Base-by-base conservation (phyloP, 2,888 invertebrate species). In the Halictus quadricinctus region DNA sequence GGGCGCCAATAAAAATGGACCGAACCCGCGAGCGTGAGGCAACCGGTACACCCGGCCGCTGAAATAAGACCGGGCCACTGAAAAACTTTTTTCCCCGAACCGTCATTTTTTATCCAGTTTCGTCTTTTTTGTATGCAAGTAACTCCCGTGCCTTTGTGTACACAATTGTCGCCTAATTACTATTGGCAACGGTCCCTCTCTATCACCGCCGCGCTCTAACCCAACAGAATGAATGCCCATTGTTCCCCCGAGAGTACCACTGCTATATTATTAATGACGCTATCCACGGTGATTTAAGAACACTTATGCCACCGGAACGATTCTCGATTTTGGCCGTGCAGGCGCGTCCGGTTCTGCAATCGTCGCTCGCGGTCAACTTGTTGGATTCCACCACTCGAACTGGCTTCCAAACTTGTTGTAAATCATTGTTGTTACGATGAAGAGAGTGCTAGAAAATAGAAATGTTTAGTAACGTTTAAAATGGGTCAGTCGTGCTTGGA, bases 1-100 rank as follows among this genome's bases (percentile, higher is more conserved):
- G 48, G 79, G 72, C 87, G 89, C 89, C 89, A 89, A 89, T 89
- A 87, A 89, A 89, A 88, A 88, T 87, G 72, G 72, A 69, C 54
- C 41, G 86, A 78, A 81, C 66, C 70, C 3, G 70, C 29, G 77
- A 76, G 46, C 76, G 78, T 13, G 74, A 80, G 72, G 48, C 50
- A 80, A 74, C 48, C 64, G 54, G 54, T n/a, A 48, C 66, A 46
- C 46, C 36, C 70, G 54, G 36, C n/a, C 21, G n/a, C 21, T 76
- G 84, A 83, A 84, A 89, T 86, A 81, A 83, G 80, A 58, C 74
- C 46, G 73, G 25, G 79, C 76, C 77, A 69, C 80, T 85, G 72
- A 87, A 85, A 84, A 89, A 86, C 79, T 80, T 77, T 77, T 50
- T 72, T 29, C 46, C 25, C 12, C n/a, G 2, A 5, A 5, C 21